Percentiles rank a stretch among this genome's conserved stretches.
phyloP scores from a whole-genome alignment of 2,113 vertebrate genomes.

The Otocyon megalotis region DNA sequence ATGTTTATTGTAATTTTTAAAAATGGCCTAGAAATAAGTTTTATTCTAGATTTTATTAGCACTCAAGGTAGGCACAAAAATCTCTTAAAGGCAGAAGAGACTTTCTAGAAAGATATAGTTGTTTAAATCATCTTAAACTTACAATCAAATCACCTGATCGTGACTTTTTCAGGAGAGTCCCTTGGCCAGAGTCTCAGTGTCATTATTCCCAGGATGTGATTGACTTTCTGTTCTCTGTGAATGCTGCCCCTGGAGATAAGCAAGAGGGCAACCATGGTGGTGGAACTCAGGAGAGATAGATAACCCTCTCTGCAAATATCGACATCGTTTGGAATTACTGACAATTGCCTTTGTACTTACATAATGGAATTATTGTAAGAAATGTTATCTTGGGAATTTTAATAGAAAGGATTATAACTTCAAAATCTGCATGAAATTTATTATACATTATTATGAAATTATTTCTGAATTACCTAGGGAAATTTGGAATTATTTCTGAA shows the following conservation, averaged over 20 bases:
- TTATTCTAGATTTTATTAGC: conserved; percentile 42
- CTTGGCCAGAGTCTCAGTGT: neutral
- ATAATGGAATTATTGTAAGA: conserved; percentile 79
- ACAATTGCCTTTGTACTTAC: conserved; percentile 77
- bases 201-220: neutral
- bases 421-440: conserved; percentile 84
- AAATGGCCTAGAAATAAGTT: conserved; percentile 47
- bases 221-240: neutral
- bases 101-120: neutral
- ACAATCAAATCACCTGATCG: neutral
- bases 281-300: neutral
- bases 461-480: conserved; percentile 84
- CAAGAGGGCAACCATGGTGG: neutral
- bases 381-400: conserved; percentile 79
- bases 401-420: conserved; percentile 82
- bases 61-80: neutral
- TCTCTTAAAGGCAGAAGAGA: conserved; percentile 15
- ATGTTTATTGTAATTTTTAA: conserved; percentile 22
- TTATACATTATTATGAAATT: conserved; percentile 84
- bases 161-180: neutral
- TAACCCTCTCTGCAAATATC: conserved; percentile 66
- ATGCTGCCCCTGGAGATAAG: neutral
- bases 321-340: conserved; percentile 75
- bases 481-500: conserved; percentile 84
- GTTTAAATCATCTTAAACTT: conserved; percentile 59